Evolutionary conservation across 2,888 invertebrate species (phyloP).

Genomic region (Cerastis rubricosa): DNA sequence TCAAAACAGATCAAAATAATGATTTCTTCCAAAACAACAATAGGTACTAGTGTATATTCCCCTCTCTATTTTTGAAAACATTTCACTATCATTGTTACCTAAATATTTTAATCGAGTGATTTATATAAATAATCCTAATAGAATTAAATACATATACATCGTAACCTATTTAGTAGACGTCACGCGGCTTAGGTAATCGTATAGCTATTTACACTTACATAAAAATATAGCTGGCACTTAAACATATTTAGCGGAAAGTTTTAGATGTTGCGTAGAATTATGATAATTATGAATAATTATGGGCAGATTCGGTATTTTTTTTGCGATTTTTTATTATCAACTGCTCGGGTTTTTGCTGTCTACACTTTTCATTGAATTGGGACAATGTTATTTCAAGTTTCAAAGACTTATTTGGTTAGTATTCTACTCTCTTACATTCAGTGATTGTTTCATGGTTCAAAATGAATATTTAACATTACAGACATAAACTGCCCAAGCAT

Average conservation of each 20-base stretch:
- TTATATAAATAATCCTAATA: conserved; percentile 49
- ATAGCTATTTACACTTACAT: conserved; percentile 83
- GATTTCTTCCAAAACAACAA: conserved; percentile 28
- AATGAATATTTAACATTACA: neutral
- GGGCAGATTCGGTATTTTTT: conserved; percentile 37
- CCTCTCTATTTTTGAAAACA: conserved; percentile 35
- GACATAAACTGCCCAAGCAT: conserved; percentile 41
- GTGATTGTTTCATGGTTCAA: conserved; percentile 20
- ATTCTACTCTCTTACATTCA: conserved; percentile 15
- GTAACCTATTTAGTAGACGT: conserved; percentile 72
- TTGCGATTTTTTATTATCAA: conserved; percentile 24
- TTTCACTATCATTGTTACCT: conserved; percentile 37
- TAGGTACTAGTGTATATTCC: conserved; percentile 34
- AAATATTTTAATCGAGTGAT: conserved; percentile 43
- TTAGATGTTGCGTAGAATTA: conserved; percentile 76
- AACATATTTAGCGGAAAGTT: conserved; percentile 77
- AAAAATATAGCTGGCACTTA: conserved; percentile 85
- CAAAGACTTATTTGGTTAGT: conserved; percentile 24
- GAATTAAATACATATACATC: conserved; percentile 49
- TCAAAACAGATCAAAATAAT: conserved; percentile 12
- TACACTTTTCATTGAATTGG: conserved; percentile 39
- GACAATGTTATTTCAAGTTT: conserved; percentile 41
- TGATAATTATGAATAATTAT: conserved; percentile 53
- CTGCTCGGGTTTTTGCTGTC: conserved; percentile 13
- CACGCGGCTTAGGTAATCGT: conserved; percentile 77